Evolutionary conservation across 1,140 invertebrate genomes (phyloP), one percentile per base, ranked within the genome.

Genomic region (Pomacea maculata): DNA sequence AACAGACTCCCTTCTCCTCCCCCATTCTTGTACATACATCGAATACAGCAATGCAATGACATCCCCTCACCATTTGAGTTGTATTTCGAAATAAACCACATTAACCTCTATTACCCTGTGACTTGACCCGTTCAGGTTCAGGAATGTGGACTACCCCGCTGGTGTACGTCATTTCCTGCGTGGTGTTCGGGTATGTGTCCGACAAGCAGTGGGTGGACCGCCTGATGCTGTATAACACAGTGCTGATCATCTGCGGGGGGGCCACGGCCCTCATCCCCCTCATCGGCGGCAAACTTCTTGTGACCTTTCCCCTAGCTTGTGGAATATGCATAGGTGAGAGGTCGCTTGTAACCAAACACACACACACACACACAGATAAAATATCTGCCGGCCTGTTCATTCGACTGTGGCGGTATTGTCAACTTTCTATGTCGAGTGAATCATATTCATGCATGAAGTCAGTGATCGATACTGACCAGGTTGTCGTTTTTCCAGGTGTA

Each of bases 141-240:
- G 89, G 88, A 10, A 87, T 98, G 6, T 92, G 94, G 82, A 97
- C 97, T 0, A 95, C 97, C 6, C 96, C 96, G 89, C 92, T 99
- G 64, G 89, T 99, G n/a, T 98, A 98, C 9, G 95, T 98, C 74
- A 99, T 99, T 29, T 97, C 97, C 52, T 86, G 89, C 34, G 82
- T 90, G 55, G 19, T 90, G 17, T 91, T 91, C 78, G 90, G 90
- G 29, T 88, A 79, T 67, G 70, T 92, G 45, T 88, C 87, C 93
- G 97, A 90, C 95, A 84, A 80, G 19, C 82, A 81, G n/a, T 83
- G 83, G 45, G 86, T 91, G 21, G 89, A 91, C 84, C 83, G 89
- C 72, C 92, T 99, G 55, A 93, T 94, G 82, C 93, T 98, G n/a
- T 99, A 99, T 92, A 98, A 97, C 90, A 87, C 94, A 54, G 96